Evolutionary conservation across 2,888 invertebrate genomes (phyloP), one percentile per base, ranked within the genome.

Genomic region (Amorpha juglandis): DNA sequence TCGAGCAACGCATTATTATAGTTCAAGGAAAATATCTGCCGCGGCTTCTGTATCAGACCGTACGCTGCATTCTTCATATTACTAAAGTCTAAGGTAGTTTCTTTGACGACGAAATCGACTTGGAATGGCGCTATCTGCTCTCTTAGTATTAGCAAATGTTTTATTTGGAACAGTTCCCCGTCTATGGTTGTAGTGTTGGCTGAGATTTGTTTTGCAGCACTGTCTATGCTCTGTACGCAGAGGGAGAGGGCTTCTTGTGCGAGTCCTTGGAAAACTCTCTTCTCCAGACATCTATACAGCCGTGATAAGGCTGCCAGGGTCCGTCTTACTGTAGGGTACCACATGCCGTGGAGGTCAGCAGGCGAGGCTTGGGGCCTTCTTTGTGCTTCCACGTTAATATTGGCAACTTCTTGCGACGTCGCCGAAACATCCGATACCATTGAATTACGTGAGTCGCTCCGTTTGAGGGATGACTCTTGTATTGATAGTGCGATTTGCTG

Each of bases 101-200:
- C 99, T 81, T 97, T 98, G 0, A 98, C 95, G 0, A 98, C 96
- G 76, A 98, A 98, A 82, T 98, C 99, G 0, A 98, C 98, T 87
- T 99, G 98, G 83, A 99, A 99, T 0, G 99, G 99, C 0, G 99
- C 98, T 38, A 99, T 99, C 88, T 99, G 99, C 84, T 99, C 99
- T 27, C 99, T 92, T 1, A 99, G 93, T 68, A 99, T 99, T 3
- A 99, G 93, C 68, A 99, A 92, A 90, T 99, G 99, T 86, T 99
- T 99, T 53, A 99, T 98, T 90, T 99, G 97, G 88, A 99, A 99
- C n/a, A 99, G 93, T 82, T 98, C 96, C 0, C 98, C 99, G 89
- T 99, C 99, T n/a, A 98, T 94, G n/a, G 94, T 89, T 0, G 96
- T 96, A 90, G 97, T 97, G 74, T 95, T 95, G 0, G 94, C 86